These are phyloP conservation scores for Tachina grossa DNA, from an alignment of 2,888 invertebrate genomes.

Conservation along the genomic window DNA sequence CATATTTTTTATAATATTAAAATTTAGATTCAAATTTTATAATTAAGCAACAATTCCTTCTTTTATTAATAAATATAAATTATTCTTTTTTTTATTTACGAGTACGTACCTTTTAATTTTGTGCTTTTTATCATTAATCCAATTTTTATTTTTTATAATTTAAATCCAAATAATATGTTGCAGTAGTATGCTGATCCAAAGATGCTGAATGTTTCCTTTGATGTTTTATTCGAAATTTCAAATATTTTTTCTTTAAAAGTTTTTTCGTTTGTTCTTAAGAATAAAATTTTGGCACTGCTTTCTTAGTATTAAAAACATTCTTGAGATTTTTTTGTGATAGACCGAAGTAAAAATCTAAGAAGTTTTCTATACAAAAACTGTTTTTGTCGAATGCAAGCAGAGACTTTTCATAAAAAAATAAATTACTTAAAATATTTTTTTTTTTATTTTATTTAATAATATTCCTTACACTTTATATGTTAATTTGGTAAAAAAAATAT, in stretches of 20 bases:
- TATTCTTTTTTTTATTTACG: neutral
- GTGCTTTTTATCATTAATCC: slow-evolving; percentile 38
- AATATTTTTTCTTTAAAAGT: slow-evolving; percentile 27
- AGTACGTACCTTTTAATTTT: slow-evolving; percentile 14
- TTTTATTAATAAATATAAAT: too few species aligned
- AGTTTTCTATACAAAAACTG: slow-evolving; percentile 16
- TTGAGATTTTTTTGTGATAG: slow-evolving; percentile 63
- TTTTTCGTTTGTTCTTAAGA: slow-evolving; percentile 31
- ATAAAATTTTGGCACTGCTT: slow-evolving; percentile 61
- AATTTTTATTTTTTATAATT: neutral
- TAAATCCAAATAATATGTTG: slow-evolving; percentile 42
- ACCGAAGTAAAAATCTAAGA: slow-evolving; percentile 50
- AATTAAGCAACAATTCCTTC: too few species aligned
- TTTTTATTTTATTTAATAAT: neutral
- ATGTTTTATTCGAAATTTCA: slow-evolving; percentile 34
- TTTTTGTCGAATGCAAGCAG: neutral
- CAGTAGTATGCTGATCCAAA: slow-evolving; percentile 3
- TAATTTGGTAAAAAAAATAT: slow-evolving; percentile 5
- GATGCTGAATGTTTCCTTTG: slow-evolving; percentile 1
- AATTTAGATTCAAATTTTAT: too few species aligned
- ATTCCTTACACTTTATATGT: neutral
- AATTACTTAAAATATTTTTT: neutral
- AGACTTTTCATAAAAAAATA: slow-evolving; percentile 31
- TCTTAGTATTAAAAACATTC: slow-evolving; percentile 50
- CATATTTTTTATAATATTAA: neutral